Base-by-base conservation (phyloP, 2,888 invertebrate genomes). In the Chymomyza amoena region DNA sequence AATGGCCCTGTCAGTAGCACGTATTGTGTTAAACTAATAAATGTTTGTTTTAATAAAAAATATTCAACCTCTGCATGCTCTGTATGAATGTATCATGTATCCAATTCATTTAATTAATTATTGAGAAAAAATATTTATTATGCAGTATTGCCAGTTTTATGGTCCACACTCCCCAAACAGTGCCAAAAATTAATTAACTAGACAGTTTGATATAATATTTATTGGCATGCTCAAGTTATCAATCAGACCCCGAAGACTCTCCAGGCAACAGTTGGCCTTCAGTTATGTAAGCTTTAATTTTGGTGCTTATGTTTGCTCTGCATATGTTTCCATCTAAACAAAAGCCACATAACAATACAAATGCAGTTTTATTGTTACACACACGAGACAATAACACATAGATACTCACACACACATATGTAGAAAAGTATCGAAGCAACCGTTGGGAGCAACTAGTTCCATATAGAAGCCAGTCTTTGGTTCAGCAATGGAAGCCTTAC, bases 201-300 rank as follows among this genome's bases (percentile, higher is more conserved):
- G 39, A 45, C 13, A 13, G 13, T 13, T 13, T 45, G 4, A 45
- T 6, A 45, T 7, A 45, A 4, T 13, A 45, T 45, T 45, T 45
- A 45, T 13, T 45, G 39, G 10, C 13, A 13, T 13, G 0, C 39
- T 45, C 13, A 13, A 10, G 39, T 45, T 13, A 45, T 45, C 39
- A 45, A 45, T 45, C 39, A 45, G 39, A 45, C 39, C 39, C 39
- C 6, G 2, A 45, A 45, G 39, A 45, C 13, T 13, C 39, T 45
- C 39, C 13, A 45, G 39, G 39, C 39, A 45, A 45, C 39, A 45
- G 39, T 13, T 13, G 39, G 51, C 57, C 66, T 68, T 74, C 70
- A 74, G 67, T 74, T 70, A 75, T 75, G 75, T 52, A 70, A 64
- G 64, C 60, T 70, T 74, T 72, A 76, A 76, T 76, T 68, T 76